Evolutionary conservation across 2,888 invertebrate species (phyloP), one percentile per base, ranked within the genome.

Genomic region (Rhabditophanes sp.): DNA sequence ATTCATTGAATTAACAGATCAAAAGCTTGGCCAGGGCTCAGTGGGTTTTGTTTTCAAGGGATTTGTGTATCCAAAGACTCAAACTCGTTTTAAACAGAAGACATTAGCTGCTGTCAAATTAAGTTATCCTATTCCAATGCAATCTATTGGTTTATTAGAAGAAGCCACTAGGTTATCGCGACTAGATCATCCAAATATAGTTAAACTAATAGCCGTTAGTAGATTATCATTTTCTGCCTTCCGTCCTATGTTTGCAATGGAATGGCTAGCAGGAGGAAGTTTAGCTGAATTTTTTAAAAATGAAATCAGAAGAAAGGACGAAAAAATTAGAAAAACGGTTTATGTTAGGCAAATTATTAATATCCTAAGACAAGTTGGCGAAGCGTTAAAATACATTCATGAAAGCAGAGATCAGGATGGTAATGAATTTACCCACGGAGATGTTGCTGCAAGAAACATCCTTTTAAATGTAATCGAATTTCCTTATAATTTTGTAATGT

Each of bases 241-340:
- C 32, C 52, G 58, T 11, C 60, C 60, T 17, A 50, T 59, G 53
- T 48, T 60, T 25, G 60, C 55, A 0, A 44, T 61, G 47, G 60
- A 60, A 37, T 60, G 60, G 60, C 50, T 60, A 4, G 46, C 53
- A 0, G 60, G 60, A 4, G 60, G 60, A 8, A 53, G 56, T 9
- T 39, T 60, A 19, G 48, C 52, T 20, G 56, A 62, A 35, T 60
- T 43, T 37, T 60, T 60, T 37, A 22, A 49, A 12, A 46, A 50
- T 9, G 43, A 56, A 12, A 48, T 61, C 16, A 35, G 60, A 35
- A 30, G 46, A 19, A 47, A 48, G 31, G 56, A 56, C 6, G 56
- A 54, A 23, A 28, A 34, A 1, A 49, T 52, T 2, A 41, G 56
- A 1, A 35, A 41, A 15, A 30, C 42, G 2, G 53, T 60, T 17